Percentiles rank a stretch among this genome's conserved stretches.
These are phyloP conservation scores for Hyposoter didymator DNA, from an alignment of 2,888 invertebrate genomes.

Conservation along the genomic window DNA sequence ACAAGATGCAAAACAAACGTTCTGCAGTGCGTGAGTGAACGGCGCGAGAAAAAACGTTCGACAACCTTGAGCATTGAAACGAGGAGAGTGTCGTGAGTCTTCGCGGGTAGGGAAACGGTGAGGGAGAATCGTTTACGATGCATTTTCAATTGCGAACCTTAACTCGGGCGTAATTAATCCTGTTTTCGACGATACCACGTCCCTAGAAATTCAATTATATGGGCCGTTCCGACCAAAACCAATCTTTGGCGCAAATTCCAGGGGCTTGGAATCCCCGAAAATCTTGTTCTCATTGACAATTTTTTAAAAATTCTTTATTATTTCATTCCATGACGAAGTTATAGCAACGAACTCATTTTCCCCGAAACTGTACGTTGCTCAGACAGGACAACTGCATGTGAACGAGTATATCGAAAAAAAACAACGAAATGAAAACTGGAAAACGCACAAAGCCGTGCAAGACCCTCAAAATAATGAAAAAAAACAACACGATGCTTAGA, in stretches of 20 bases:
- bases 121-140: slow-evolving; percentile 39
- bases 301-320: too few species aligned
- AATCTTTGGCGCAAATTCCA: too few species aligned
- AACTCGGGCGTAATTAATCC: slow-evolving; percentile 43
- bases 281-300: too few species aligned
- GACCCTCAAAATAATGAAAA: neutral
- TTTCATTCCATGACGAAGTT: too few species aligned
- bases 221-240: neutral
- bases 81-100: slow-evolving; percentile 8
- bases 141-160: slow-evolving; percentile 38
- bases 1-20: neutral
- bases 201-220: neutral
- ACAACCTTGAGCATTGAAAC: slow-evolving; percentile 47
- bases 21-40: neutral
- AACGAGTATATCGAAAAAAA: neutral
- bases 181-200: neutral
- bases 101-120: neutral
- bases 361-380: neutral
- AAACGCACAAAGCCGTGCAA: neutral
- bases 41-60: slow-evolving; percentile 4
- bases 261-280: too few species aligned
- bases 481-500: neutral
- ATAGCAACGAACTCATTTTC: too few species aligned
- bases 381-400: neutral
- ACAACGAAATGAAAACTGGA: neutral